These are phyloP conservation scores for Bombyx huttoni DNA, from an alignment of 2,888 invertebrate species.

Conservation along the genomic window DNA sequence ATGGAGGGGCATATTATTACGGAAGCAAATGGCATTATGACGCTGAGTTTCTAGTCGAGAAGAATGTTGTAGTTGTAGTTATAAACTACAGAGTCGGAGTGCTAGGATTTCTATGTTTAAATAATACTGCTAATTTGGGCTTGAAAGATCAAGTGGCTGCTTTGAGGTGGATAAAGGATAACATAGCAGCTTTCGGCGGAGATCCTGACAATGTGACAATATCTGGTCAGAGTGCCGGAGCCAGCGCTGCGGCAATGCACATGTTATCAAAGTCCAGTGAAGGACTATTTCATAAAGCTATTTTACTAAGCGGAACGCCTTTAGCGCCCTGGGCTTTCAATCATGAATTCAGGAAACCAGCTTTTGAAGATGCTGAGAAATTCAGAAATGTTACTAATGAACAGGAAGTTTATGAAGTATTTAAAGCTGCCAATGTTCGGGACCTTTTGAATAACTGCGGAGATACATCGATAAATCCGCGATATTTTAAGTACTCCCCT, in stretches of 20 bases:
- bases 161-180: slow-evolving; percentile 48
- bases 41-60: slow-evolving; percentile 49
- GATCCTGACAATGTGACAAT: slow-evolving; percentile 58
- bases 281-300: slow-evolving; percentile 52
- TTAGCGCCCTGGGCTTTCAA: slow-evolving; percentile 55
- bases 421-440: slow-evolving; percentile 24
- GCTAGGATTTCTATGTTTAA: slow-evolving; percentile 49
- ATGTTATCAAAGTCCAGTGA: slow-evolving; percentile 38
- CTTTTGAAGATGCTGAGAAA: slow-evolving; percentile 40
- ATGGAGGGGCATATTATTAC: slow-evolving; percentile 57
- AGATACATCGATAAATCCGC: slow-evolving; percentile 38
- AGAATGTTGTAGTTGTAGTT: slow-evolving; percentile 40
- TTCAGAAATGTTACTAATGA: slow-evolving; percentile 22
- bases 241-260: slow-evolving; percentile 47
- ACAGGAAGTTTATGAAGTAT: slow-evolving; percentile 30
- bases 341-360: slow-evolving; percentile 26
- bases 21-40: slow-evolving; percentile 55
- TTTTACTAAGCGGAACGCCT: slow-evolving; percentile 48
- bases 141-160: slow-evolving; percentile 57
- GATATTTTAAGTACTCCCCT: slow-evolving; percentile 51
- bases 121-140: slow-evolving; percentile 49
- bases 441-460: slow-evolving; percentile 31
- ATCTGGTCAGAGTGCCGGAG: slow-evolving; percentile 57
- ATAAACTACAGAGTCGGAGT: slow-evolving; percentile 54
- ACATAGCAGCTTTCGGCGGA: slow-evolving; percentile 53